Conservation (phyloP, 1,140 invertebrate genomes). For the Atopsyche davidsoni region DNA sequence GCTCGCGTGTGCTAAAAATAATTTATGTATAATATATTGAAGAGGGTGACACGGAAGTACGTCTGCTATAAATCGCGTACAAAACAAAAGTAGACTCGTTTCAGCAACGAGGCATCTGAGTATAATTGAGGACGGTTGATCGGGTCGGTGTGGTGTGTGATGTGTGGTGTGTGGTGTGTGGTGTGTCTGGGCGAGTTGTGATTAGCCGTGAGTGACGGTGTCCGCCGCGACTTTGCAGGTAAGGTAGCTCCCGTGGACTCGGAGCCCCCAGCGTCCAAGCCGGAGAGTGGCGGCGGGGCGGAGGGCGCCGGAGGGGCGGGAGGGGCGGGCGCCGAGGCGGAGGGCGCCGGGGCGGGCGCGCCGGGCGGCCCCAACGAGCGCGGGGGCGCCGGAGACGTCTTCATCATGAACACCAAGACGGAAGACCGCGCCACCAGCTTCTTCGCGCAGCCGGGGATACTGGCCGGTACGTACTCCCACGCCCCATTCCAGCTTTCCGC, state of each 20-base stretch:
- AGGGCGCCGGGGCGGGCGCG: slow-evolving; percentile 37
- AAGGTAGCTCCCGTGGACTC: slow-evolving; percentile 14
- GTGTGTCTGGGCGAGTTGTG: too few relatives aligned
- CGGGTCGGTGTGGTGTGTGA: too few relatives aligned
- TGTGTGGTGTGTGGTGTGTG: too few relatives aligned
- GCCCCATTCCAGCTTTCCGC: too few relatives aligned
- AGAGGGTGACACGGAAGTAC: too few relatives aligned
- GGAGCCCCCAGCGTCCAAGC: not conserved
- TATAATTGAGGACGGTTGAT: too few relatives aligned
- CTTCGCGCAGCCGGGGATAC: slow-evolving; percentile 89
- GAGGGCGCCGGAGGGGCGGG: slow-evolving; percentile 20
- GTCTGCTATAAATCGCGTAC: too few relatives aligned
- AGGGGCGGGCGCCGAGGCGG: slow-evolving; percentile 33
- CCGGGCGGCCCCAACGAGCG: slow-evolving; percentile 34
- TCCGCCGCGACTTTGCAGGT: slow-evolving; percentile 7
- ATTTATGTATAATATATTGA: too few relatives aligned
- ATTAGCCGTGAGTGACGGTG: not conserved
- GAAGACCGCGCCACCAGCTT: slow-evolving; percentile 82
- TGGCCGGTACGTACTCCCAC: too few relatives aligned
- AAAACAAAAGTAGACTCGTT: too few relatives aligned
- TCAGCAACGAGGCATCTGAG: too few relatives aligned
- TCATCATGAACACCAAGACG: slow-evolving; percentile 72
- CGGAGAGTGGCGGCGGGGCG: not conserved
- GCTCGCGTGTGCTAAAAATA: too few relatives aligned
- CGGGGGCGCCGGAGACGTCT: slow-evolving; percentile 49